Evolutionary conservation across 2,797 vertebrate species (phyloP).

Genomic region (Jordanella pulchra): DNA sequence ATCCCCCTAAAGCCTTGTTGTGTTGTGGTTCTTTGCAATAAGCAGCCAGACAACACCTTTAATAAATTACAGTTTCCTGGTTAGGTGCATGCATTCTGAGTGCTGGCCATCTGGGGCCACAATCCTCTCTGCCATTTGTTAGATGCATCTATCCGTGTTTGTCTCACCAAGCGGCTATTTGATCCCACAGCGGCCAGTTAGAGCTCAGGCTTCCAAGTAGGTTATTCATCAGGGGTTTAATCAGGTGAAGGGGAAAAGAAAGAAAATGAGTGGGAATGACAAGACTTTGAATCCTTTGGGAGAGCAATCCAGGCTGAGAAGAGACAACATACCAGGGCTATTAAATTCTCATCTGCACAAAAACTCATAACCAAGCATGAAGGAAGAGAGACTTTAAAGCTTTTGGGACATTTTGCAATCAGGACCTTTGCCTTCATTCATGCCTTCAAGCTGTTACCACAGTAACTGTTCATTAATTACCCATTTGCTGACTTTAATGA

Average conservation of each 20-base stretch:
- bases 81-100: conserved; percentile 34
- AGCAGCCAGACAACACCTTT: conserved; percentile 26
- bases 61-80: conserved; percentile 45
- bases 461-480: conserved; percentile 66
- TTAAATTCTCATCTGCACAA: conserved; percentile 62
- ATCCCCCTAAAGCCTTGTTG: conserved; percentile 20
- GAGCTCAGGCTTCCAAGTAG: conserved; percentile 18
- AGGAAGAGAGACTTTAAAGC: conserved; percentile 61
- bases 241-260: conserved; percentile 20
- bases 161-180: conserved; percentile 22
- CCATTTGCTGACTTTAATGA: conserved; percentile 64
- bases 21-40: conserved; percentile 23
- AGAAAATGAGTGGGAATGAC: not conserved
- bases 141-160: conserved; percentile 43
- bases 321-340: conserved; percentile 38
- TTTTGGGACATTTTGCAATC: conserved; percentile 46
- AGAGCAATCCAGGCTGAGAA: conserved; percentile 30
- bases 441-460: conserved; percentile 53
- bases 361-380: conserved; percentile 52
- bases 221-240: conserved; percentile 26
- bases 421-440: conserved; percentile 54
- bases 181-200: conserved; percentile 64
- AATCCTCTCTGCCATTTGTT: conserved; percentile 46
- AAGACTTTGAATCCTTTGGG: not conserved
- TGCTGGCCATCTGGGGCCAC: conserved; percentile 43